phyloP scores from a whole-genome alignment of 2,797 vertebrate genomes.

The Etheostoma nigrum region DNA sequence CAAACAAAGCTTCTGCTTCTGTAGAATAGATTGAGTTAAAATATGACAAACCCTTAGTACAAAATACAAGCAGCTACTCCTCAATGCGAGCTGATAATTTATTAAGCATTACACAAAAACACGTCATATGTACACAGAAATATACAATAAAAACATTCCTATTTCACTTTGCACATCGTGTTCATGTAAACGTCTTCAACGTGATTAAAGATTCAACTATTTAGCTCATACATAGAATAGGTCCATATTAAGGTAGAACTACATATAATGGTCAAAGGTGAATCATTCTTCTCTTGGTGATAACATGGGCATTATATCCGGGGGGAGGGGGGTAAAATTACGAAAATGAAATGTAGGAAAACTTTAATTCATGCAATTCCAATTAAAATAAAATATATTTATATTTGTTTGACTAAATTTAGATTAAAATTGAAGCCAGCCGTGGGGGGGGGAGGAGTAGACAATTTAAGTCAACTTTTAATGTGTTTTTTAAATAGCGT shows the following conservation, averaged over 20 bases:
- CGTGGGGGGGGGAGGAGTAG: background rate
- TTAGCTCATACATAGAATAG: slow-evolving; percentile 60
- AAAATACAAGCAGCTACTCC: slow-evolving; percentile 65
- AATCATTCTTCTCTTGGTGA: slow-evolving; percentile 38
- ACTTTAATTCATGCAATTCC: slow-evolving; percentile 54
- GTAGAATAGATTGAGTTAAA: background rate
- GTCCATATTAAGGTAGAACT: slow-evolving; percentile 51
- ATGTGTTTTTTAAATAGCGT: slow-evolving; percentile 24
- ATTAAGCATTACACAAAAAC: slow-evolving; percentile 85
- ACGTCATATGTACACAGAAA: slow-evolving; percentile 81
- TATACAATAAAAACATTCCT: slow-evolving; percentile 78
- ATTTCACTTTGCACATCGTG: slow-evolving; percentile 48
- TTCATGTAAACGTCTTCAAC: slow-evolving; percentile 55
- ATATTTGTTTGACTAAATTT: slow-evolving; percentile 37
- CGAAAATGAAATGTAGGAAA: slow-evolving; percentile 5
- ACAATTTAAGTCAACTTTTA: slow-evolving; percentile 11
- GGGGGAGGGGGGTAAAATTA: slow-evolving; percentile 5
- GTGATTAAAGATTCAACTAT: slow-evolving; percentile 60
- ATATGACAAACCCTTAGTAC: background rate
- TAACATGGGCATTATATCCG: slow-evolving; percentile 44
- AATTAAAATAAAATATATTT: slow-evolving; percentile 51
- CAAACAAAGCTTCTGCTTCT: background rate
- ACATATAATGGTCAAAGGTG: slow-evolving; percentile 57
- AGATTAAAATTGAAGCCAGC: slow-evolving; percentile 1
- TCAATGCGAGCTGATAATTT: slow-evolving; percentile 83